A percentile compares a stretch with the other conserved stretches of the same genome.
phyloP scores from a whole-genome alignment of 2,797 vertebrate species.

The Acanthiza pusilla region DNA sequence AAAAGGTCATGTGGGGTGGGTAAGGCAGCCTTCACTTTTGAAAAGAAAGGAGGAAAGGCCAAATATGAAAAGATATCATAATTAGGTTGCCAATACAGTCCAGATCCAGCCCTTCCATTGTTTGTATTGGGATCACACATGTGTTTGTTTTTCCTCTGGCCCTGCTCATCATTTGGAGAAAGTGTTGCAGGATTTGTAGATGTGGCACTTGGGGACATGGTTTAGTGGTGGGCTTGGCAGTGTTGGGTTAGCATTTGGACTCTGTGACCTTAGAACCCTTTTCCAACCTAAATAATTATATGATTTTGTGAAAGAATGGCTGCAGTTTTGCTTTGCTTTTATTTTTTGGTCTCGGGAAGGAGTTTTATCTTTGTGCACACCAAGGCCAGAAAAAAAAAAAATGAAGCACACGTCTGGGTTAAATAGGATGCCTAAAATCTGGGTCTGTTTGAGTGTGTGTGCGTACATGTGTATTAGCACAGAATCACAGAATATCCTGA shows the following conservation, averaged over 20 bases:
- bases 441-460: rapidly evolving
- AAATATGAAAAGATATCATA: neutral
- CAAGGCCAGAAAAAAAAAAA: neutral
- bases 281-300: neutral
- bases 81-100: neutral
- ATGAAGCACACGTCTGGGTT: neutral
- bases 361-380: neutral
- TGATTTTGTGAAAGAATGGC: neutral
- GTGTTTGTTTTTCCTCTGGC: neutral
- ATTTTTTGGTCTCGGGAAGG: neutral
- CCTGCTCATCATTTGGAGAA: neutral
- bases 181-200: neutral
- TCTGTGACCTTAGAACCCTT: neutral
- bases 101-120: rapidly evolving
- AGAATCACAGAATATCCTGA: neutral
- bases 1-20: neutral
- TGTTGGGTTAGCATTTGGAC: neutral
- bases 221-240: neutral
- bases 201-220: neutral
- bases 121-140: neutral
- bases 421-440: neutral
- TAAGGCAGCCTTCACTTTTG: neutral
- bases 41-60: neutral
- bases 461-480: neutral
- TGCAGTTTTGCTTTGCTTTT: neutral